Conservation (phyloP, 2,888 invertebrate genomes). For the Chironomus tentans region DNA sequence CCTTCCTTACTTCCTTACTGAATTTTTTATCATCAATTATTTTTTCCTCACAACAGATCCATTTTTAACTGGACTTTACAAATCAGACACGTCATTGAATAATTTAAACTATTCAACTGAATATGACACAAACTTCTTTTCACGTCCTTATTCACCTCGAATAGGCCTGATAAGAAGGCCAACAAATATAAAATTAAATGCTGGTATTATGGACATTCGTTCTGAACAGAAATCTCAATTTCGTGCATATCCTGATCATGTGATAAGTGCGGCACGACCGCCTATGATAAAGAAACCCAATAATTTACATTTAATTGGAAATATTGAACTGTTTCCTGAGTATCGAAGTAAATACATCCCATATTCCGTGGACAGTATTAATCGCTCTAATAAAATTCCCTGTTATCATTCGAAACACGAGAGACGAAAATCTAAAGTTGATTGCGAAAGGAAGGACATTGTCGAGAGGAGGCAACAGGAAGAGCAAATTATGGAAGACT, state of each 20-base stretch:
- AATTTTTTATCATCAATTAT: neutral
- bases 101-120: neutral
- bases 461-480: neutral
- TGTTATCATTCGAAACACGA: conserved; percentile 3
- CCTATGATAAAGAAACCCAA: conserved; percentile 37
- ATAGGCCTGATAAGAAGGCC: conserved; percentile 14
- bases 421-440: neutral
- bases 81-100: conserved; percentile 14
- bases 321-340: conserved; percentile 34
- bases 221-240: conserved; percentile 40
- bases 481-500: neutral
- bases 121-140: conserved; percentile 1
- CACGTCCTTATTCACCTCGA: conserved; percentile 15
- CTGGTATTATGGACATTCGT: conserved; percentile 34
- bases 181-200: conserved; percentile 11
- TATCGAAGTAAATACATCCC: conserved; percentile 36
- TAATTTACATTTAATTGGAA: conserved; percentile 34
- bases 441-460: neutral
- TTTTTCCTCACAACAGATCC: neutral
- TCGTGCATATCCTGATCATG: conserved; percentile 38
- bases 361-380: conserved; percentile 15
- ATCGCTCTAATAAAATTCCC: conserved; percentile 8
- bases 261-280: conserved; percentile 27
- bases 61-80: conserved; percentile 23
- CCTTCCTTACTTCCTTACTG: too few relatives aligned